A percentile compares a stretch with the other conserved stretches of the same genome.
phyloP scores from a whole-genome alignment of 2,113 vertebrate genomes.

The Lagopus muta region DNA sequence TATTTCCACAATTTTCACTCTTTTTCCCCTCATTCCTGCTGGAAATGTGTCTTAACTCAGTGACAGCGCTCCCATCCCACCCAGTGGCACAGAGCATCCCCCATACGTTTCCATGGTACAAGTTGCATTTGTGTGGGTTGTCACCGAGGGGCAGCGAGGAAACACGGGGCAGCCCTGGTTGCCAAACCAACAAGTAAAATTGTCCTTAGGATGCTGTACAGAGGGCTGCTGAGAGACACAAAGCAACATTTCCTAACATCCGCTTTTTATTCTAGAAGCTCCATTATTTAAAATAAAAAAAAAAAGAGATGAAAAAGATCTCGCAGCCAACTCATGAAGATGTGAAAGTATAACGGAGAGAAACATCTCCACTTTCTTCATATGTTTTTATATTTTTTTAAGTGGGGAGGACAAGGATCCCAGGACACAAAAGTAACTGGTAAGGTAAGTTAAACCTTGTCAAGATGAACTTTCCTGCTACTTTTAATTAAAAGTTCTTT shows the following conservation, averaged over 20 bases:
- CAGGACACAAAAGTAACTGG: constrained; percentile 79
- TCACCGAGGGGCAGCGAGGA: not conserved
- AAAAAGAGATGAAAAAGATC: constrained; percentile 32
- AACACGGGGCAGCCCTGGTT: not conserved
- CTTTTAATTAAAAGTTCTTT: constrained; percentile 88
- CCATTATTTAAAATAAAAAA: not conserved
- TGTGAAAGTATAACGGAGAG: fast-evolving
- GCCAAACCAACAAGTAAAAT: not conserved
- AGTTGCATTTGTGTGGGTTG: not conserved
- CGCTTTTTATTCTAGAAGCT: constrained; percentile 50
- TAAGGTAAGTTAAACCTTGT: constrained; percentile 86
- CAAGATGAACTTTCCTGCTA: constrained; percentile 83
- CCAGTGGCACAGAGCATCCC: not conserved
- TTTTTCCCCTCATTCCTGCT: not conserved
- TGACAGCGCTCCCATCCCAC: not conserved
- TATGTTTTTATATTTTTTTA: not conserved
- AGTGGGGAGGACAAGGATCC: constrained; percentile 47
- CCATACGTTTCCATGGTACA: not conserved
- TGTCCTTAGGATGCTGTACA: not conserved
- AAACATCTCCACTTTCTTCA: not conserved
- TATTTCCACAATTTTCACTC: not conserved
- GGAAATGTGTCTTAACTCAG: not conserved
- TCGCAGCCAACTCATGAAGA: not conserved
- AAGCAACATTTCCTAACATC: not conserved
- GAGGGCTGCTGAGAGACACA: not conserved